Evolutionary conservation across 1,140 invertebrate genomes (phyloP), one percentile per base, ranked within the genome.

Genomic region (Brachionus paranguensis): DNA sequence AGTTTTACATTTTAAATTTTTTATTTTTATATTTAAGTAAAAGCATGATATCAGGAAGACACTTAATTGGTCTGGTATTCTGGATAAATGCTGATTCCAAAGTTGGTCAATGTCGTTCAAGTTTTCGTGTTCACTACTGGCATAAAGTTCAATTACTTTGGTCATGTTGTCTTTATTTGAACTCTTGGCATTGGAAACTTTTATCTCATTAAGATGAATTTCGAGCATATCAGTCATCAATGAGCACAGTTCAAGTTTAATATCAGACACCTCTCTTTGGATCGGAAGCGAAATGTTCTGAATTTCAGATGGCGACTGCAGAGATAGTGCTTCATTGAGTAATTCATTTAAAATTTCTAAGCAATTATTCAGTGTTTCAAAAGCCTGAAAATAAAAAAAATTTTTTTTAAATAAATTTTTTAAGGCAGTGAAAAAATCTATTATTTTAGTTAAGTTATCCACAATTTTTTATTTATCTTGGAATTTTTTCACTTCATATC

Each of bases 321-420:
- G n/a, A 20, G 72, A 47, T 27, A 76, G 12, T 11, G 72, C 12
- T 27, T 76, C 72, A 37, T 24, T 76, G 7, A 76, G 47, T 11
- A 76, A 14, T 8, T 76, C 72, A 20, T 76, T 76, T 27, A 76
- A 76, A 76, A 76, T 76, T 50, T 76, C 45, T 10, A 76, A 76
- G 20, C 20, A 24, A 7, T 76, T 29, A n/a, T 29, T 27, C 20
- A 76, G 27, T 12, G 8, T 53, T 50, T 14, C 24, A 27, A 27
- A 17, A 50, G 72, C 47, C 72, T 76, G 20, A 76, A 45, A 45
- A n/a, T n/a, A 45, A 45, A 43, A 2, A 20, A 45, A 74, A 47
- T 72, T 72, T 33, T 24, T 24, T 70, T 29, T 37, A 3, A 72
- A 47, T 45, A 74, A 74, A 11, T 50, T 47, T 53, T 53, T 60